Evolutionary conservation across 2,888 invertebrate species (phyloP), one percentile per base, ranked within the genome.

Genomic region (Pherbina coryleti): DNA sequence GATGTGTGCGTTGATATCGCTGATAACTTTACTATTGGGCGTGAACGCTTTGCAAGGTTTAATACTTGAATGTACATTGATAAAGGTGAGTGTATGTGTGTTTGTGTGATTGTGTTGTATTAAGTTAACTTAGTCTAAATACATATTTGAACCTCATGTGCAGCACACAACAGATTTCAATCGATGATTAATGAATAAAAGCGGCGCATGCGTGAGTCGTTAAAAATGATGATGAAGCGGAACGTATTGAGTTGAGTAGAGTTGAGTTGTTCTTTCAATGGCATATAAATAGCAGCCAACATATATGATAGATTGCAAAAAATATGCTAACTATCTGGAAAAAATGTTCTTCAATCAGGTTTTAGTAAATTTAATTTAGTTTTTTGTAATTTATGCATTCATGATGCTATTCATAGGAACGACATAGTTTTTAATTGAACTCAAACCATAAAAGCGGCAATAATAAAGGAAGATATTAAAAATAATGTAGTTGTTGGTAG

Each of bases 1-100:
- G 80, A 82, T 82, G 80, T 76, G 75, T 75, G 77, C 82, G 82
- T 76, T 82, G 80, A 82, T 81, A 70, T 79, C 67, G 74, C 74
- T 79, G 81, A 81, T 81, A 79, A 79, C 74, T 79, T 78, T 75
- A 62, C 74, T 75, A 76, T 74, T 70, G 76, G 79, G 79, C 79
- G 81, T 81, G 72, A 78, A 64, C 80, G 62, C 75, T 78, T 72
- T 78, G 76, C 79, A 69, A 73, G 75, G 75, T 79, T 74, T 22
- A 72, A 37, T 73, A 25, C 17, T 25, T 51, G 28, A 14, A 28
- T 37, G 31, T 14, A 37, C 57, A 17, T 57, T 22, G 14, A 37
- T 67, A 17, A 37, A 37, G 19, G 60, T 64, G 17, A 28, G 60
- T 2, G 17, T 25, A n/a, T 64, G 64, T 14, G 14, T 22, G 11